Base-by-base conservation (phyloP, 2,797 vertebrate species). In the Balearica regulorum region DNA sequence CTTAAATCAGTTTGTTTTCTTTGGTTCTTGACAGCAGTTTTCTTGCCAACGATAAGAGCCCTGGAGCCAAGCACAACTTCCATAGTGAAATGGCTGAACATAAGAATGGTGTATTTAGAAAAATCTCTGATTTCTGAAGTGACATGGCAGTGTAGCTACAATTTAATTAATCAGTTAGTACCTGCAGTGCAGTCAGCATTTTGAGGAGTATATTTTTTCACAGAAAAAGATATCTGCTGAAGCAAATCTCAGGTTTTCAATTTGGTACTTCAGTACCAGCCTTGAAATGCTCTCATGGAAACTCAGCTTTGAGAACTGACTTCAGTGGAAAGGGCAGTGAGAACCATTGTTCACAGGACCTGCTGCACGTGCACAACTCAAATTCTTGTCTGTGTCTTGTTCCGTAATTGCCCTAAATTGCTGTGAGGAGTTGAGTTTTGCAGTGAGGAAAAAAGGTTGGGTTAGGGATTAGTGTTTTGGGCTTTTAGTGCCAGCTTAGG, bases 41-140 rank as follows among this genome's bases (percentile, higher is more conserved):
- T 80, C 76, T 84, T 96, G 96, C 96, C 97, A 97, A 60, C 37
- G 64, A 83, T 79, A 95, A 84, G 87, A 94, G 69, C 65, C 84
- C 71, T 68, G 71, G 64, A 91, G 95, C 95, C 93, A 97, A 96
- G 65, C 84, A 93, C 82, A 88, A 69, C 60, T 93, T 91, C 73
- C 81, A 13, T 10, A 39, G 87, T 64, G 82, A 87, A 92, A 33
- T 54, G 57, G 48, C 72, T 91, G 90, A 82, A 8, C 37, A 8
- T 29, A 95, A 75, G 86, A 95, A 88, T 93, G 48, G 76, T 89
- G 46, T 33, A 37, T 90, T 92, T 68, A 43, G 79, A 53, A 57
- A 68, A 82, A 20, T 14, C 49, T 14, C 49, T 64, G 12, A 21
- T 55, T 87, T 28, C 89, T 95, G 72, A 82, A 83, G 86, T 55